phyloP scores from a whole-genome alignment of 2,113 vertebrate genomes.

The Alligator mississippiensis region DNA sequence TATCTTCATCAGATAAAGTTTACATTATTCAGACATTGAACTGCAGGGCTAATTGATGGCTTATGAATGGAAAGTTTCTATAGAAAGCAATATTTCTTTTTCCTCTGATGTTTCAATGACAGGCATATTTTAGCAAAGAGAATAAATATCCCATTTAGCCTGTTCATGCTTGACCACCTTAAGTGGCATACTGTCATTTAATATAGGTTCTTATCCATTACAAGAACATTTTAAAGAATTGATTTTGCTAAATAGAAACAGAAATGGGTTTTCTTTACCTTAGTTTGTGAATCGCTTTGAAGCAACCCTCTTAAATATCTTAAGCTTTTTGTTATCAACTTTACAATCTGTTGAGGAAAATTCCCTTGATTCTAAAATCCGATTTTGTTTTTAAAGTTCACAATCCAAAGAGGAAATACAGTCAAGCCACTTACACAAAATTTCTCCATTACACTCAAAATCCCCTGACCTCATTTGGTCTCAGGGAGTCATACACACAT shows the following conservation, averaged over 20 bases:
- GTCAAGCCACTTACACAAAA: background rate
- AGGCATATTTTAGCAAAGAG: conserved; percentile 50
- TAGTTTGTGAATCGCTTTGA: background rate
- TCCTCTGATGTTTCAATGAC: background rate
- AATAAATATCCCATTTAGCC: conserved; percentile 25
- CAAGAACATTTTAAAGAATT: conserved; percentile 13
- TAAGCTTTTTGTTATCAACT: background rate
- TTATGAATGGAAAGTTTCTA: conserved; percentile 30
- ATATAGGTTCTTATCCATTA: conserved; percentile 12
- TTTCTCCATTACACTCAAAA: too few species aligned
- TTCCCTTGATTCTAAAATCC: background rate
- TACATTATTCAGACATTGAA: conserved; percentile 60
- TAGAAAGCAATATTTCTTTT: conserved; percentile 9
- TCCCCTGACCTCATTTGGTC: background rate
- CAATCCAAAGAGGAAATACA: background rate
- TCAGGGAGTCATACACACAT: background rate
- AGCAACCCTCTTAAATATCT: background rate
- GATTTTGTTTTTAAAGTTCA: background rate
- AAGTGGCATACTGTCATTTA: conserved; percentile 34
- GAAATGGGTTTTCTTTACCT: background rate
- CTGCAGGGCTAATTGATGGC: conserved; percentile 31
- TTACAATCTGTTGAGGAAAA: background rate
- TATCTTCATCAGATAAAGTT: conserved; percentile 68
- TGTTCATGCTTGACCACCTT: conserved; percentile 11
- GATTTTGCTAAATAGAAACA: conserved; percentile 2